A percentile compares a stretch with the other conserved stretches of the same genome.
These are phyloP conservation scores for Procambarus clarkii DNA, from an alignment of 1,140 invertebrate species.

Conservation along the genomic window DNA sequence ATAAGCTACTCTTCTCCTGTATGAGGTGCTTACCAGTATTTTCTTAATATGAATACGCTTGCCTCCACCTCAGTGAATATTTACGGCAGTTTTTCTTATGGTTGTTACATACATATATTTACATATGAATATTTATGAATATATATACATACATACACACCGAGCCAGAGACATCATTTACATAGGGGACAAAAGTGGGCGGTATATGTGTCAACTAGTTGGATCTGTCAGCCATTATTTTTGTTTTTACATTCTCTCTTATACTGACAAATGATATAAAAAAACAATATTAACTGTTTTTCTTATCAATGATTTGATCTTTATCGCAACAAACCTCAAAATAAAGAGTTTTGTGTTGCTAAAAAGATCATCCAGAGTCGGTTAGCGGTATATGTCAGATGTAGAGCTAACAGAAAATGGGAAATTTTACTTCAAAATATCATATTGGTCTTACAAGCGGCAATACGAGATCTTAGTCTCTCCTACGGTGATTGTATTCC, in stretches of 20 bases:
- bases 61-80: not conserved
- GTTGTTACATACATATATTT: not conserved
- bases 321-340: not conserved
- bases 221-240: not conserved
- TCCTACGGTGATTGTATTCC: slow-evolving; percentile 45
- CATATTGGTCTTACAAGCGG: not conserved
- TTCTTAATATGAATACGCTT: not conserved
- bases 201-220: not conserved
- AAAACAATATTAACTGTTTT: not conserved
- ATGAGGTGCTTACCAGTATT: not conserved
- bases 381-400: not conserved
- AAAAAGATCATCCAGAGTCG: not conserved
- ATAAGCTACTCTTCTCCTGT: not conserved
- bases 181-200: not conserved
- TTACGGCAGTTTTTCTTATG: not conserved
- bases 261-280: not conserved
- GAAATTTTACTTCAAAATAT: not conserved
- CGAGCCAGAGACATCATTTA: not conserved
- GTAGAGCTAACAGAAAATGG: not conserved
- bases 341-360: not conserved
- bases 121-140: not conserved
- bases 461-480: not conserved
- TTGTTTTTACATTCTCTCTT: not conserved
- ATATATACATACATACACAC: not conserved
- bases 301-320: not conserved